phyloP scores from a whole-genome alignment of 2,797 vertebrate species.

The Hyperoplus immaculatus region DNA sequence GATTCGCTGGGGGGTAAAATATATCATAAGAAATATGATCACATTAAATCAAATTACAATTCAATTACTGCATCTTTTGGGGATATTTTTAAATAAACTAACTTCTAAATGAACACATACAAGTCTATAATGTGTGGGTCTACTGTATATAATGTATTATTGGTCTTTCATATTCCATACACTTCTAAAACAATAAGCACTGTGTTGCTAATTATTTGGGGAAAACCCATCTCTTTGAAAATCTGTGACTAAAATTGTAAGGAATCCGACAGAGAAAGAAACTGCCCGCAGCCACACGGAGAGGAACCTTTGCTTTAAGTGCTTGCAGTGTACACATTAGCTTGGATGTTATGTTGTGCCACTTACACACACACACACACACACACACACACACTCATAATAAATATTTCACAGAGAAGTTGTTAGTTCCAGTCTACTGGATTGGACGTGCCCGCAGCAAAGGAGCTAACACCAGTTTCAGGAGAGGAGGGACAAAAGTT shows the following conservation, averaged over 20 bases:
- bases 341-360: constrained; percentile 40
- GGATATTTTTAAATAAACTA: neutral
- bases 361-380: constrained; percentile 26
- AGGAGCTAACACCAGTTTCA: constrained; percentile 44
- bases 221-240: neutral
- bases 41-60: too few species aligned
- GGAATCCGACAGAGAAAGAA: constrained; percentile 28
- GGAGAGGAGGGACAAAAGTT: constrained; percentile 52
- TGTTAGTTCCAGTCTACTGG: constrained; percentile 83
- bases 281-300: constrained; percentile 26
- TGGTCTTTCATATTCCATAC: neutral
- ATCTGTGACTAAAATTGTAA: neutral
- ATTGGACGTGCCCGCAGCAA: constrained; percentile 44
- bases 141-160: too few species aligned
- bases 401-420: constrained; percentile 82
- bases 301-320: constrained; percentile 45
- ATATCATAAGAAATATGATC: too few species aligned
- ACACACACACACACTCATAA: constrained; percentile 43
- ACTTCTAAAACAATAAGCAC: neutral
- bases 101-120: neutral
- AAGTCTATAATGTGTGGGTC: neutral
- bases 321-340: constrained; percentile 43
- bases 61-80: neutral
- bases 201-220: neutral
- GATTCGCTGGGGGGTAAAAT: too few species aligned